Base-by-base conservation (phyloP, 2,797 vertebrate genomes). In the Lagodon rhomboides region DNA sequence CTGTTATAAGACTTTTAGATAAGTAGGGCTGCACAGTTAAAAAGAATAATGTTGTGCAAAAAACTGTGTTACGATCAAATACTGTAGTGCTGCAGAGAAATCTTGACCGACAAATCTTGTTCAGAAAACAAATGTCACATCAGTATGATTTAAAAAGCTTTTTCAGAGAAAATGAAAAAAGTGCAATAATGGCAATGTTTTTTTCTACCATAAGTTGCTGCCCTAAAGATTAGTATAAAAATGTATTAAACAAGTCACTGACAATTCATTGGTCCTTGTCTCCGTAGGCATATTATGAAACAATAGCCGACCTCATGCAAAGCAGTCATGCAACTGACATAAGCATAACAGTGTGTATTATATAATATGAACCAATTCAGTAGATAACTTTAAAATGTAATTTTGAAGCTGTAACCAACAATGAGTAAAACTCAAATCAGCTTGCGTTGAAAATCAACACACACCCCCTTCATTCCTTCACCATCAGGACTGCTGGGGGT, bases 401-500 rank as follows among this genome's bases (percentile, higher is more conserved):
- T 23, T 11, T 17, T 46, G 44, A 4, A 46, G 44, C 15, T 47
- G 46, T 44, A 44, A 46, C 15, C 16, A 46, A 17, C 44, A 68
- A 68, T n/a, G 1, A 47, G 64, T 64, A 4, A 41, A 68, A 43
- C 41, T 50, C 38, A 27, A 43, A 23, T 9, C 20, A 65, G 49
- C 50, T 80, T 44, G 56, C 18, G 25, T 23, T 58, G 15, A 54
- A 73, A 75, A 63, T 17, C 23, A 54, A 68, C 80, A 85, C 43
- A 4, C 63, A 66, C 3, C 60, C 67, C 74, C 47, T 73, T 73
- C 77, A 62, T 80, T 77, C 51, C 67, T 50, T 73, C 49, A 27
- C 12, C 64, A 51, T 68, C 70, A 5, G 59, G 72, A 71, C 82
- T 90, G 88, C 86, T 73, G 81, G 82, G 83, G 80, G 87, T 85